A percentile compares a stretch with the other conserved stretches of the same genome.
phyloP scores from a whole-genome alignment of 2,797 vertebrate genomes.

The Scarus forsteni region DNA sequence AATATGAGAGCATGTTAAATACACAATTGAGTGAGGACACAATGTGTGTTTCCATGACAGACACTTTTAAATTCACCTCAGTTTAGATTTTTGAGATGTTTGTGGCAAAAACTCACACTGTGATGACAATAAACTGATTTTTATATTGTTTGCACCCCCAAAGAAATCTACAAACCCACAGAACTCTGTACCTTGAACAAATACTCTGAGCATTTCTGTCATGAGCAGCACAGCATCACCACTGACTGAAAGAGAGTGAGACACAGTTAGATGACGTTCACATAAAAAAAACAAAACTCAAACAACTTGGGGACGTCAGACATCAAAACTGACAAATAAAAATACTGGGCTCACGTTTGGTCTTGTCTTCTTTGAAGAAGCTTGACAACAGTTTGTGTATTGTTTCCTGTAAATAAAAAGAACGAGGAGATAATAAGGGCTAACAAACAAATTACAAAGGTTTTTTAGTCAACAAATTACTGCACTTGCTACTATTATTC shows the following conservation, averaged over 20 bases:
- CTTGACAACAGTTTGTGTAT: constrained; percentile 76
- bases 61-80: too few relatives aligned
- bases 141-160: too few relatives aligned
- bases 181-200: constrained; percentile 79
- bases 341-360: constrained; percentile 73
- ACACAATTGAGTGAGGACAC: too few relatives aligned
- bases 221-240: constrained; percentile 77
- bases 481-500: too few relatives aligned
- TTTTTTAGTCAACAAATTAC: too few relatives aligned
- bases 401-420: constrained; percentile 71
- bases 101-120: too few relatives aligned
- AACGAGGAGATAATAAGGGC: neutral
- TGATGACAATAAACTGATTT: too few relatives aligned
- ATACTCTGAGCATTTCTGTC: constrained; percentile 83
- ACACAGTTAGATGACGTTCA: neutral
- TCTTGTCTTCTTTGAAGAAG: constrained; percentile 84
- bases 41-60: too few relatives aligned
- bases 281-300: neutral
- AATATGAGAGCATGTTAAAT: too few relatives aligned
- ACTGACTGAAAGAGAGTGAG: constrained; percentile 66
- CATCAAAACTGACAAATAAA: neutral
- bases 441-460: too few relatives aligned
- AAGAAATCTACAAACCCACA: neutral
- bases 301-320: neutral
- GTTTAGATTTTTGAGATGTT: too few relatives aligned